Percentiles rank a stretch among this genome's conserved stretches.
phyloP scores from a whole-genome alignment of 2,888 invertebrate species.

The Leucozona laternaria region DNA sequence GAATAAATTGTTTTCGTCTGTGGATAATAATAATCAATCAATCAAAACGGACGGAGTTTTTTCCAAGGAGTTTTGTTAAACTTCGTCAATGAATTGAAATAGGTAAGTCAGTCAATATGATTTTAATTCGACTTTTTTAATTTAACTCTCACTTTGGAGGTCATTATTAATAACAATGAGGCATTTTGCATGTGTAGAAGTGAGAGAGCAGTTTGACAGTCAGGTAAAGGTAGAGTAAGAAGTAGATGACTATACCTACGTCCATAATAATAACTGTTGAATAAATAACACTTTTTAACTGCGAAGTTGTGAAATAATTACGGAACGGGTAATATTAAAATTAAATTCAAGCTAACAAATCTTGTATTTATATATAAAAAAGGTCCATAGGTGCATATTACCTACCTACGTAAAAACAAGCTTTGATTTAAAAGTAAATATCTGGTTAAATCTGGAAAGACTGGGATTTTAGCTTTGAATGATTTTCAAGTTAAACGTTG shows the following conservation, averaged over 20 bases:
- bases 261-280: not conserved
- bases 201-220: not conserved
- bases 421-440: not conserved
- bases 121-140: not conserved
- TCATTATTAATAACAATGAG: not conserved
- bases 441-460: not conserved
- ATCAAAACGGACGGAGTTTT: not conserved
- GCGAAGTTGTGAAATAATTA: not conserved
- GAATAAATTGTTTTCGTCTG: not conserved
- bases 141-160: not conserved
- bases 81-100: not conserved
- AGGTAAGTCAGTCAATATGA: conserved; percentile 12
- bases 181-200: not conserved
- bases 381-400: not conserved
- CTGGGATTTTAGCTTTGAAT: not conserved
- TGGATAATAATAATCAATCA: not conserved
- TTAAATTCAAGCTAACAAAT: not conserved
- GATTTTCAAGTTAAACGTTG: too few relatives aligned
- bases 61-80: not conserved
- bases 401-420: not conserved
- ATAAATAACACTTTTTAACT: not conserved
- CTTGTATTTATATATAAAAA: not conserved
- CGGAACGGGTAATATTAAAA: not conserved
- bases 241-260: not conserved
- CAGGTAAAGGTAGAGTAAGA: not conserved